Percentiles rank a stretch among this genome's conserved stretches.
These are phyloP conservation scores for Drosophila parvula DNA, from an alignment of 1,140 invertebrate genomes.

Conservation along the genomic window DNA sequence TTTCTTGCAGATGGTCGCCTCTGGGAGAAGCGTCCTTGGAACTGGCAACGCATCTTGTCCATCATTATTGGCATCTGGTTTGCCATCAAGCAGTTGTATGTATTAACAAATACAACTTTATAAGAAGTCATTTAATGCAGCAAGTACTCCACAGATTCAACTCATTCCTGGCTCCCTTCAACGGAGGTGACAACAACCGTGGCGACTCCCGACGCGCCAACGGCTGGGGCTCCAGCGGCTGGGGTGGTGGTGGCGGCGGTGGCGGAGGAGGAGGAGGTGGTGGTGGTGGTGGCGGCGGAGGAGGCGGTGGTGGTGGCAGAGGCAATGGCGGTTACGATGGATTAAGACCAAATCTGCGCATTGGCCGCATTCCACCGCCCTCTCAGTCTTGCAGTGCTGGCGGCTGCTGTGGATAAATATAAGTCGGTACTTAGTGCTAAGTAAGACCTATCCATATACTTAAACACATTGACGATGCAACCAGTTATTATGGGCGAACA, in stretches of 20 bases:
- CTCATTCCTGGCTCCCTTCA: constrained; percentile 67
- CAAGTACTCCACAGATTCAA: constrained; percentile 31
- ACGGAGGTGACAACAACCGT: constrained; percentile 28
- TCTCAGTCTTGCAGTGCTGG: constrained; percentile 37
- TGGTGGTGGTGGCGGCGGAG: constrained; percentile 46
- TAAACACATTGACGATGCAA: constrained; percentile 2
- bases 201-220: constrained; percentile 27
- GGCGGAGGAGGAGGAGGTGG: constrained; percentile 23
- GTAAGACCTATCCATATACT: neutral
- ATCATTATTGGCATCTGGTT: constrained; percentile 65
- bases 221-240: constrained; percentile 18
- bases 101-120: neutral
- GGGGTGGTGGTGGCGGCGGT: constrained; percentile 11
- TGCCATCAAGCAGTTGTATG: constrained; percentile 64
- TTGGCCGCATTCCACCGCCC: constrained; percentile 62
- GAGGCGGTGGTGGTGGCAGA: constrained; percentile 49
- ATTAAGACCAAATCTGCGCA: constrained; percentile 63
- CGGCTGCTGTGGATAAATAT: constrained; percentile 62
- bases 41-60: constrained; percentile 48
- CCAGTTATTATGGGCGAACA: no score
- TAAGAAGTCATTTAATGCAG: neutral
- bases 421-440: neutral
- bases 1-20: constrained; percentile 59
- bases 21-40: constrained; percentile 74
- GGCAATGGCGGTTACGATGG: constrained; percentile 41